Conservation (phyloP, 2,888 invertebrate species). For the Crepidodera aurea region DNA sequence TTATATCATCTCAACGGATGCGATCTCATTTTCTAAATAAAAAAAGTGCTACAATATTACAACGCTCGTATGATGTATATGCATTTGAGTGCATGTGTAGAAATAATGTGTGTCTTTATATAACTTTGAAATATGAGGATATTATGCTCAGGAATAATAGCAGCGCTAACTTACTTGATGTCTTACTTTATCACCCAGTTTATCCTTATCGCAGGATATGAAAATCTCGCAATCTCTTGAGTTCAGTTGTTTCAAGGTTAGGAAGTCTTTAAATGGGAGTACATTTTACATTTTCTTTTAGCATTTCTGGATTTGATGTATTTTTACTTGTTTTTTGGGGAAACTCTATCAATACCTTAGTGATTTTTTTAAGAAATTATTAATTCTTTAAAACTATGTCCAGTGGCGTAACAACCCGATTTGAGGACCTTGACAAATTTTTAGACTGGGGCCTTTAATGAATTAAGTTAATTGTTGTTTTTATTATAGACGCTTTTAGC, state of each 20-base stretch:
- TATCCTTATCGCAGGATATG: conserved; percentile 5
- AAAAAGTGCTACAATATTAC: conserved; percentile 9
- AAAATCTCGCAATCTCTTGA: background rate
- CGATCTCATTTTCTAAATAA: background rate
- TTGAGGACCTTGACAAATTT: no score
- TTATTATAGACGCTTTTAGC: no score
- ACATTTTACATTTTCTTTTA: background rate
- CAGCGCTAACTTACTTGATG: background rate
- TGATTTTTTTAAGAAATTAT: no score
- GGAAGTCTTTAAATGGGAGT: background rate
- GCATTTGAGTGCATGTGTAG: conserved; percentile 8
- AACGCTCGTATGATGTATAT: conserved; percentile 11
- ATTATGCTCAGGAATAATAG: conserved; percentile 4
- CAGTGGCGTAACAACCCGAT: no score
- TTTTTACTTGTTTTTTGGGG: no score
- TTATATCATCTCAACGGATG: conserved; percentile 3
- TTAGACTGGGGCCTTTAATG: no score
- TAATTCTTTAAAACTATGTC: no score
- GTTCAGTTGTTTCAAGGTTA: no score
- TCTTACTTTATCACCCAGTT: conserved; percentile 6
- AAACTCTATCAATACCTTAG: no score
- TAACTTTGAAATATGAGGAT: conserved; percentile 10
- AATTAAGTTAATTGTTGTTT: no score
- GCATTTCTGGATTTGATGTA: no score
- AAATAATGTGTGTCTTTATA: conserved; percentile 15